Conservation (phyloP, 2,113 vertebrate genomes). For the Rana temporaria region DNA sequence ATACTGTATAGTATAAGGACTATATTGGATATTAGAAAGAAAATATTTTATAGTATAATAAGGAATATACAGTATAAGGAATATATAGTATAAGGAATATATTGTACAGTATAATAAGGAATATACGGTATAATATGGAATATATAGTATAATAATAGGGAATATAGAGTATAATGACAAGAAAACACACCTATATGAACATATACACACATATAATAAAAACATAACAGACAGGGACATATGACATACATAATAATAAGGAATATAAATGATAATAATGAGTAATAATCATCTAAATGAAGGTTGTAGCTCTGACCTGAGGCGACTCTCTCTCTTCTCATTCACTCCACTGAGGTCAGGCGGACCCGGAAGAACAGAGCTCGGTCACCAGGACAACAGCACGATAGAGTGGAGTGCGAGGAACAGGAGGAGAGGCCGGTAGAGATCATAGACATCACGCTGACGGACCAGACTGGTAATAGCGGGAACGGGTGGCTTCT, state of each 20-base stretch:
- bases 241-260: neutral
- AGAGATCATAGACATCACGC: neutral
- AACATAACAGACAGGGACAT: neutral
- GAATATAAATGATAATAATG: neutral
- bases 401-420: neutral
- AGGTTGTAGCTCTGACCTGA: neutral
- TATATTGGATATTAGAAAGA: too few relatives aligned
- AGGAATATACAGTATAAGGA: too few relatives aligned
- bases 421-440: neutral
- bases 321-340: constrained; percentile 4
- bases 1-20: too few relatives aligned
- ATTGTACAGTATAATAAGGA: too few relatives aligned
- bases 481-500: neutral
- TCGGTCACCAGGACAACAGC: constrained; percentile 57
- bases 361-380: constrained; percentile 49
- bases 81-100: too few relatives aligned
- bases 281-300: neutral
- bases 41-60: too few relatives aligned
- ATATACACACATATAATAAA: too few relatives aligned
- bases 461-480: too few relatives aligned
- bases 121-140: too few relatives aligned
- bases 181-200: too few relatives aligned
- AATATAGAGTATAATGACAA: too few relatives aligned
- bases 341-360: constrained; percentile 10
- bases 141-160: too few relatives aligned